These are phyloP conservation scores for Athene cunicularia DNA, from an alignment of 2,113 vertebrate species.

Conservation along the genomic window DNA sequence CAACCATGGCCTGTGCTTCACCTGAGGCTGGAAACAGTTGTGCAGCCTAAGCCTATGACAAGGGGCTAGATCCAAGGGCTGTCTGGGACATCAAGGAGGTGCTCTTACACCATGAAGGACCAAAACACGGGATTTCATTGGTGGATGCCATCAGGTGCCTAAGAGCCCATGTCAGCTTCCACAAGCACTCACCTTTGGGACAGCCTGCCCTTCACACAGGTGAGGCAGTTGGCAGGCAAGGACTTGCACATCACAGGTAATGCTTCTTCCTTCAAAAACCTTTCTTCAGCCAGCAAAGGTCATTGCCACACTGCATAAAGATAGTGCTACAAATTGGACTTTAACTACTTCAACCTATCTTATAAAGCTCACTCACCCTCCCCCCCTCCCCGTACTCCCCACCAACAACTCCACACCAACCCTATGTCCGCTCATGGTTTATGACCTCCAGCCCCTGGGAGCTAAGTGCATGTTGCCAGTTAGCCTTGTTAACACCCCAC, in stretches of 20 bases:
- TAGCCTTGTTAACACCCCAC: background rate
- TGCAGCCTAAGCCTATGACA: background rate
- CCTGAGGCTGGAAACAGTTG: background rate
- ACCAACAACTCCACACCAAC: background rate
- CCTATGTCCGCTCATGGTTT: background rate
- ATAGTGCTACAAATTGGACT: fast-evolving
- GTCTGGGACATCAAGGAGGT: too few species aligned
- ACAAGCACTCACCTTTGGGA: too few species aligned
- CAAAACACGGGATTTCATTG: background rate
- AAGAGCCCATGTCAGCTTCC: background rate
- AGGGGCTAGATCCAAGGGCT: too few species aligned
- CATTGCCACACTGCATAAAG: background rate
- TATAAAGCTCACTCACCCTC: background rate
- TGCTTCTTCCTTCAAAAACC: background rate
- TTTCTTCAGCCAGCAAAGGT: background rate
- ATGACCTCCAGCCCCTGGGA: background rate
- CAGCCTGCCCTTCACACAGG: background rate
- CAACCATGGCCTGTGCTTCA: fast-evolving
- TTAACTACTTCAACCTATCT: background rate
- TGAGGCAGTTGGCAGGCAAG: background rate
- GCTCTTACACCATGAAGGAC: background rate
- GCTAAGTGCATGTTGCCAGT: background rate
- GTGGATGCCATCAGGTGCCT: background rate
- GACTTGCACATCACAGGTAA: background rate
- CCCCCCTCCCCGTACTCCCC: background rate